Base-by-base conservation (phyloP, 1,140 invertebrate species). In the Brachionus angularis region DNA sequence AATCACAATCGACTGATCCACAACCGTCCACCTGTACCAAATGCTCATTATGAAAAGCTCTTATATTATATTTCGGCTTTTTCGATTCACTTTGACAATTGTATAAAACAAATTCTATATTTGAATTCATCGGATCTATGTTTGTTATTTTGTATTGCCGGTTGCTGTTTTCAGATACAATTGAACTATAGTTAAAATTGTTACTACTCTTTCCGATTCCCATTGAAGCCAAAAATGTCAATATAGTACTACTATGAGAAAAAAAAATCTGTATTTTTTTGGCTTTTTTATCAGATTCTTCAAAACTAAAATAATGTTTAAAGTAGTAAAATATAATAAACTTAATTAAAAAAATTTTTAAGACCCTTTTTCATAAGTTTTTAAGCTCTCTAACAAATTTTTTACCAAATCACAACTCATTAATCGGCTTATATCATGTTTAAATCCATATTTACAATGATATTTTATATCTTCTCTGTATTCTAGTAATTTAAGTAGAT, bases 391-490 rank as follows among this genome's bases (percentile, higher is more conserved):
- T n/a, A 67, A 8, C 25, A 67, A 67, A 67, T 67, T 33, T 50
- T 67, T 67, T 5, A 67, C 44, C 14, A 67, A 50, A 50, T 67
- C 62, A 31, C 62, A 67, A 34, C 21, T 23, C 62, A 67, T 67
- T 21, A 47, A 7, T 1, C 62, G 39, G 33, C 42, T 67, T n/a
- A 67, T 50, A 8, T 47, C 42, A 31, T 34, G 33, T 46, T 36
- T 67, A 31, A 29, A 67, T 2, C 62, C 62, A 50, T 33, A 67
- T 67, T 67, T 50, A 29, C 62, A 67, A 50, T 67, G 33, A 29
- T 67, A 27, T 18, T 47, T 33, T 31, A 67, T 36, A 29, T 67
- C 62, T 5, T 46, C 42, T 67, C 29, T 7, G 10, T 67, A 67
- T 34, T 67, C 42, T 3, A 67, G 18, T 23, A 67, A 47, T 14